Evolutionary conservation across 1,140 invertebrate species (phyloP).

Genomic region (Aleiodes sp.): DNA sequence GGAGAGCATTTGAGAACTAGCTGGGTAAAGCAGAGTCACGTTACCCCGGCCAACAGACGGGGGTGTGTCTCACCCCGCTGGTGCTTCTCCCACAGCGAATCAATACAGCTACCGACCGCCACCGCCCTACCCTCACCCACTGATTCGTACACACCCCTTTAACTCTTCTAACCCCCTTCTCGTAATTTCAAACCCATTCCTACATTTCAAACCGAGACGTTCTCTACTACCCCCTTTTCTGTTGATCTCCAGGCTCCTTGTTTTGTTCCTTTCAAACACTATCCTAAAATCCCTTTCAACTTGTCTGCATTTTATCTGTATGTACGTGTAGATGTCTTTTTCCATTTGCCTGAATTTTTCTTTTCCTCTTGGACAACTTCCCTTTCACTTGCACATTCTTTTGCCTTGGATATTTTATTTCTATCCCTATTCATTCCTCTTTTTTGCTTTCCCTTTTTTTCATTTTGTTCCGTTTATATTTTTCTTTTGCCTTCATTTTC

Average conservation of each 20-base stretch:
- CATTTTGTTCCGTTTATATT: neutral
- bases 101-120: constrained; percentile 62
- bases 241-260: neutral
- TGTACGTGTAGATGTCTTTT: neutral
- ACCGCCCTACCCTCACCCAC: constrained; percentile 49
- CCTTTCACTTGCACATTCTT: constrained; percentile 36
- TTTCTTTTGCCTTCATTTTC: neutral
- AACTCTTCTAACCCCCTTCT: constrained; percentile 15
- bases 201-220: neutral
- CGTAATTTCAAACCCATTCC: neutral
- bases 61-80: constrained; percentile 52
- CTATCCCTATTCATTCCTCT: constrained; percentile 8
- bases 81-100: constrained; percentile 48
- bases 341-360: constrained; percentile 20
- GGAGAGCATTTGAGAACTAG: neutral
- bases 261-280: constrained; percentile 4
- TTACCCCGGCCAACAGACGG: constrained; percentile 35
- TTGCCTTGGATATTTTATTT: constrained; percentile 11
- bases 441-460: constrained; percentile 17
- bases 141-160: constrained; percentile 38
- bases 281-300: constrained; percentile 5
- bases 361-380: constrained; percentile 19
- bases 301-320: neutral
- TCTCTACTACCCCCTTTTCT: constrained; percentile 3
- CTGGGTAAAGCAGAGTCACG: constrained; percentile 10